Evolutionary conservation across 2,797 vertebrate species (phyloP).

Genomic region (Miichthys miiuy): DNA sequence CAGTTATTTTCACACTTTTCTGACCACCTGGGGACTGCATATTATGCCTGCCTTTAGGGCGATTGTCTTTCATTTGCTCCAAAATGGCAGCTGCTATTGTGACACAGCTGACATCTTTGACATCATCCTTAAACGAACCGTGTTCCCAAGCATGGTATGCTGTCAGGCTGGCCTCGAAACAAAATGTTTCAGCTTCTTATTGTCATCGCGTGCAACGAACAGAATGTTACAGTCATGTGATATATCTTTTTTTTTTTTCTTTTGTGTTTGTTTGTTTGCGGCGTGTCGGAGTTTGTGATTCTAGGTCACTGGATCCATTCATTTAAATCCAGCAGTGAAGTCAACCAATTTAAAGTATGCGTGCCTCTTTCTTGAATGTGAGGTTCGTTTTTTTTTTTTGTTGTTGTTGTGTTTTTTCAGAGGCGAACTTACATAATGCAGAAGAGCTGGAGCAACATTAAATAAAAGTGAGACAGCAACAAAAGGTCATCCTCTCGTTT

Average conservation of each 20-base stretch:
- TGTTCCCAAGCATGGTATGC: not conserved
- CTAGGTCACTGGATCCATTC: conserved; percentile 26
- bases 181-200: not conserved
- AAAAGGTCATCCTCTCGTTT: conserved; percentile 63
- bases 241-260: not conserved
- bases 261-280: not conserved
- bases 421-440: not conserved
- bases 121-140: not conserved
- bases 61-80: conserved; percentile 39
- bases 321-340: conserved; percentile 14
- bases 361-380: not conserved
- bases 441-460: conserved; percentile 24
- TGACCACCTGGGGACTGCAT: not conserved
- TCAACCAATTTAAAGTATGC: conserved; percentile 9
- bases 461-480: conserved; percentile 51
- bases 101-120: conserved; percentile 52
- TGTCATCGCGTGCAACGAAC: no score
- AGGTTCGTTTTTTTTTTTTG: not conserved
- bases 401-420: not conserved
- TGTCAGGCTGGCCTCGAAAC: not conserved
- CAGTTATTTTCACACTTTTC: not conserved
- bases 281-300: conserved; percentile 5
- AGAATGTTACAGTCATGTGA: not conserved
- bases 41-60: conserved; percentile 16
- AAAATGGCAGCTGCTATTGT: conserved; percentile 57